Evolutionary conservation across 2,113 vertebrate genomes (phyloP).

Genomic region (Oryzias woworae): DNA sequence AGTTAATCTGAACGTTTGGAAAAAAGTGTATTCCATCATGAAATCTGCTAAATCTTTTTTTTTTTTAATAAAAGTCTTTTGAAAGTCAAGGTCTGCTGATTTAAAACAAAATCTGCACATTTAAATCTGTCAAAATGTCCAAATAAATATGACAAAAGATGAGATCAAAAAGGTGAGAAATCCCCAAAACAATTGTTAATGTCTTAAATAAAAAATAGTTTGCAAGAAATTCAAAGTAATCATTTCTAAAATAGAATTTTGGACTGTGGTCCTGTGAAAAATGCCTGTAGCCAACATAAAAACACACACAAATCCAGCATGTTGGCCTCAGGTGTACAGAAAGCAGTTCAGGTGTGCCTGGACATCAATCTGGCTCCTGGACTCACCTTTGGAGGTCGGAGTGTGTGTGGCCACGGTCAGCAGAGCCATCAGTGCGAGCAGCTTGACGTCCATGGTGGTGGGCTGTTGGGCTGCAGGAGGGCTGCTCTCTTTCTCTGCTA

Average conservation of each 20-base stretch:
- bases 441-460: constrained; percentile 84
- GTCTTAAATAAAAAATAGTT: too few species aligned
- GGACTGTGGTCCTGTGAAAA: too few species aligned
- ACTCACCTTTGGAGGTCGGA: constrained; percentile 67
- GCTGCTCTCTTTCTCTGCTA: constrained; percentile 51
- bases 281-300: not conserved
- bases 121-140: not conserved
- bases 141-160: too few species aligned
- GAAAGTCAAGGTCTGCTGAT: too few species aligned
- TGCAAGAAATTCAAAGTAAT: too few species aligned
- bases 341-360: not conserved
- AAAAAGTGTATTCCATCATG: not conserved
- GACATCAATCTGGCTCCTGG: too few species aligned
- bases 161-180: too few species aligned
- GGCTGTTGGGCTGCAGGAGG: constrained; percentile 44
- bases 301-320: not conserved
- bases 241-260: too few species aligned
- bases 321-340: not conserved
- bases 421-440: constrained; percentile 79
- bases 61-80: too few species aligned
- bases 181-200: too few species aligned
- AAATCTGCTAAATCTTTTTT: not conserved
- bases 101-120: not conserved
- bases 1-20: not conserved
- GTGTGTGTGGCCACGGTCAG: constrained; percentile 76